A percentile compares a stretch with the other conserved stretches of the same genome.
Conservation (phyloP, 2,888 invertebrate species). For the Hipparchia semele region DNA sequence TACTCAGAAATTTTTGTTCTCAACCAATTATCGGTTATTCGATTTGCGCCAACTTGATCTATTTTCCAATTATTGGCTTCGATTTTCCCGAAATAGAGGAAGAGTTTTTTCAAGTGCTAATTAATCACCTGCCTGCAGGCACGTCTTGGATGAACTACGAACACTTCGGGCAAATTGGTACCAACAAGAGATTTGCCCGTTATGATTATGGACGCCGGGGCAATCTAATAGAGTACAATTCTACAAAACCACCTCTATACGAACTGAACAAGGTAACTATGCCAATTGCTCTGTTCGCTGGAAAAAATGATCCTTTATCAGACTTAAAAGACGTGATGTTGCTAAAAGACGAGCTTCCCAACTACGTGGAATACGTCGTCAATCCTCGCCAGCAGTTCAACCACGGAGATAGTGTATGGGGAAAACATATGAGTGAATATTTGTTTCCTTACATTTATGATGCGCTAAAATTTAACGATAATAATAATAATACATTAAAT, state of each 20-base stretch:
- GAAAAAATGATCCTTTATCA: constrained; percentile 51
- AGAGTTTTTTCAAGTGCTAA: constrained; percentile 2
- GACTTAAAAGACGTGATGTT: constrained; percentile 48
- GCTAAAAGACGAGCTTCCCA: constrained; percentile 47
- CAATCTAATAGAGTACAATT: constrained; percentile 50
- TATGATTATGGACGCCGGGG: constrained; percentile 51
- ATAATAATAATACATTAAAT: background rate
- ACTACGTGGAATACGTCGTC: constrained; percentile 43
- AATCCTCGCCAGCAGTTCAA: constrained; percentile 34
- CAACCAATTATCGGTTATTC: background rate
- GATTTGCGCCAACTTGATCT: background rate
- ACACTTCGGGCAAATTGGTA: constrained; percentile 51
- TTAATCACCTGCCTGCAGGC: constrained; percentile 53
- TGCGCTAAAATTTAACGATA: background rate
- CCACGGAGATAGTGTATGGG: constrained; percentile 46
- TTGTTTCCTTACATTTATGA: constrained; percentile 39
- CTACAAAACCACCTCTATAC: constrained; percentile 50
- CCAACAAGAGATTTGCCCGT: constrained; percentile 44
- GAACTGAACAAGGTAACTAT: constrained; percentile 52
- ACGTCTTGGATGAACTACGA: constrained; percentile 51
- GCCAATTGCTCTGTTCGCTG: constrained; percentile 48
- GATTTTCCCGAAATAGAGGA: background rate
- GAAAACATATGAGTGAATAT: constrained; percentile 38
- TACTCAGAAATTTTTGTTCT: background rate
- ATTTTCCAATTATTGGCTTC: background rate